Base-by-base conservation (phyloP, 2,888 invertebrate genomes). In the Branchellion lobata region DNA sequence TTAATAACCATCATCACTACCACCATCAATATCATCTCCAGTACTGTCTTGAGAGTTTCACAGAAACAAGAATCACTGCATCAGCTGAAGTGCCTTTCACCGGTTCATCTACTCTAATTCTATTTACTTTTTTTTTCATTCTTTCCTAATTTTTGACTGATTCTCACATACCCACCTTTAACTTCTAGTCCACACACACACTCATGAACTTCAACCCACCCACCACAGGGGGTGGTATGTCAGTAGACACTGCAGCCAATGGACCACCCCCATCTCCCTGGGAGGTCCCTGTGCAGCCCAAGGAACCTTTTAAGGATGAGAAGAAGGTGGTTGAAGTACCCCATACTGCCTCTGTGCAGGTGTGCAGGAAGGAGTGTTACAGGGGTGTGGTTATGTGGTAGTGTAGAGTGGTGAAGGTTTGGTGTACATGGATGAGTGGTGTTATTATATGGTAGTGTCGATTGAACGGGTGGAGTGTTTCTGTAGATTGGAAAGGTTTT, bases 21-120 rank as follows among this genome's bases (percentile, higher is more conserved):
- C 8, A 14, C 14, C 14, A 40, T 40, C 8, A 40, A 8, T 8
- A 40, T 11, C 57, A 51, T 73, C n/a, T 82, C 5, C 84, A 90
- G 89, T 90, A 90, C 83, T 87, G 88, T 34, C 84, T 90, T 79
- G 89, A 90, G 83, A 89, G 89, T 18, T 90, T 89, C 84, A 89
- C 89, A 8, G 90, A 90, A 84, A 87, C 87, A 69, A 85, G 90
- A 71, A 87, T 88, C 80, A 89, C 89, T 1, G 85, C 87, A 27
- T 90, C 90, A 85, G 72, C 81, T 27, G 68, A 80, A 34, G 77
- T 79, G 2, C 77, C 77, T 2, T 80, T 80, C 40, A 79, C 79
- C 74, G 79, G 79, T 79, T 33, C 27, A 24, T 18, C 8, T 29
- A n/a, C 11, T 29, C 1, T 21, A 40, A 31, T 34, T 5, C 5